Percentiles rank a stretch among this genome's conserved stretches.
These are phyloP conservation scores for Unio pictorum DNA, from an alignment of 2,888 invertebrate genomes.

Conservation along the genomic window DNA sequence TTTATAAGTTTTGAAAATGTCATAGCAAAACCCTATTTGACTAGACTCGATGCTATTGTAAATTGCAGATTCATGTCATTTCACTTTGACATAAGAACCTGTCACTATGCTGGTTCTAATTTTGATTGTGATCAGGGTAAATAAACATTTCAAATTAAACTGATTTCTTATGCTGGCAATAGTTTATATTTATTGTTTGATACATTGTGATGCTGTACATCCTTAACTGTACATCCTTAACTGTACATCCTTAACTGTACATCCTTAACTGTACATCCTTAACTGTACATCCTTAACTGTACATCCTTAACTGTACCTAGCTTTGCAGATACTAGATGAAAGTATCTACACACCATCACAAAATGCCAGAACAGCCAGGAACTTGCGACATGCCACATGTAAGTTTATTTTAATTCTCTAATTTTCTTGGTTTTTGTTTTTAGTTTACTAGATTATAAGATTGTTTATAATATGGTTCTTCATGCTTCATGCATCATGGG, in stretches of 20 bases:
- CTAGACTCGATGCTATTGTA: too few relatives aligned
- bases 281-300: too few relatives aligned
- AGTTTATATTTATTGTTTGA: not conserved
- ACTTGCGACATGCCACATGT: constrained; percentile 48
- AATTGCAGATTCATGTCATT: not conserved
- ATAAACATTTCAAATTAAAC: not conserved
- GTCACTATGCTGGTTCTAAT: not conserved
- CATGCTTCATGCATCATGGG: too few relatives aligned
- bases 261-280: too few relatives aligned
- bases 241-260: too few relatives aligned
- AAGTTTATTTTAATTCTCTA: constrained; percentile 20
- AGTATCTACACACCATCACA: constrained; percentile 51
- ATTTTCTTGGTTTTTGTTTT: not conserved
- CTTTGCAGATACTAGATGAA: constrained; percentile 62
- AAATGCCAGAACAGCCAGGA: constrained; percentile 22
- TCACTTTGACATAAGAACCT: not conserved
- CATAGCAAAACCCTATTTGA: too few relatives aligned
- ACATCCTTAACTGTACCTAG: constrained; percentile 29
- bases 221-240: constrained; percentile 13
- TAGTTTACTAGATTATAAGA: not conserved
- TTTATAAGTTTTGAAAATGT: too few relatives aligned
- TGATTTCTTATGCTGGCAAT: not conserved
- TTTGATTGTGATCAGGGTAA: not conserved
- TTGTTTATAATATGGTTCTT: not conserved
- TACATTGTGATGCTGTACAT: too few relatives aligned